Evolutionary conservation across 1,140 invertebrate genomes (phyloP).

Genomic region (Saccostrea cuccullata): DNA sequence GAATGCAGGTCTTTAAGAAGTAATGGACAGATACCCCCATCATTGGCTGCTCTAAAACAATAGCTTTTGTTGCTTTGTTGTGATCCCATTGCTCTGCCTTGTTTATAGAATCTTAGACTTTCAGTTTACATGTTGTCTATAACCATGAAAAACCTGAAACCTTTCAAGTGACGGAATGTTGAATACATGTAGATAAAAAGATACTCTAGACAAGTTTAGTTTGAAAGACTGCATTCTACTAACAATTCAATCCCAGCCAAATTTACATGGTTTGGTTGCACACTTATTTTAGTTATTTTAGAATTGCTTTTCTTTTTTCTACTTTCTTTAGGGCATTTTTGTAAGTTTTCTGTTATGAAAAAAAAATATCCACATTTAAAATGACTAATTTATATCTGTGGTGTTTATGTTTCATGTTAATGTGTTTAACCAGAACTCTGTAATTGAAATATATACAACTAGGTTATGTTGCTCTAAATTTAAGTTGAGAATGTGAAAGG

Average conservation of each 20-base stretch:
- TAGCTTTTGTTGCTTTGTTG: background rate
- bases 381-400: conserved; percentile 11
- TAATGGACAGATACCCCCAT: background rate
- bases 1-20: conserved; percentile 11
- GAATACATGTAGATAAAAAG: background rate
- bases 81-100: background rate
- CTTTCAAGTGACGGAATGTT: background rate
- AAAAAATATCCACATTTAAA: background rate
- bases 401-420: conserved; percentile 15
- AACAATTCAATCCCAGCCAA: background rate
- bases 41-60: conserved; percentile 15
- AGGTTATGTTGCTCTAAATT: background rate
- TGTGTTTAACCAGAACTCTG: background rate
- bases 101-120: background rate
- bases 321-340: conserved; percentile 39
- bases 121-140: background rate
- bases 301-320: conserved; percentile 21
- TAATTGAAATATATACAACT: background rate
- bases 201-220: background rate
- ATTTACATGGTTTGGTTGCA: conserved; percentile 5
- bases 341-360: conserved; percentile 21
- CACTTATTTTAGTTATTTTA: background rate
- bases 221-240: background rate
- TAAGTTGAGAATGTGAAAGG: background rate
- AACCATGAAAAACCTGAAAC: background rate